Evolutionary conservation across 2,888 invertebrate species (phyloP), one percentile per base, ranked within the genome.

Genomic region (Ennomos fuscantarius): DNA sequence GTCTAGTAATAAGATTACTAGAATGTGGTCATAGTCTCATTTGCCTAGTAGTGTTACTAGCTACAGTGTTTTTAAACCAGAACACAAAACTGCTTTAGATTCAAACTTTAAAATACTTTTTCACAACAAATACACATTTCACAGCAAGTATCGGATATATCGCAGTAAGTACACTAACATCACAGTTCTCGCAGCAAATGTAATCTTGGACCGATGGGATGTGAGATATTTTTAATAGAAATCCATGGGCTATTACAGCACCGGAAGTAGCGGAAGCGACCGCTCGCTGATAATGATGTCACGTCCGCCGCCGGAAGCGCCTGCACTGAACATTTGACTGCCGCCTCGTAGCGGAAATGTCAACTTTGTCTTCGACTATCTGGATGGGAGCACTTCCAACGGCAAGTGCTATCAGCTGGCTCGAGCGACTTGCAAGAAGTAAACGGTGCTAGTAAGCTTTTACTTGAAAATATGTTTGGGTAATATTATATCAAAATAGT

Each of bases 251-350:
- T 58, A 56, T 61, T 62, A 62, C 60, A 60, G 11, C 60, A 36
- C 45, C 56, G 65, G 65, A 65, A 64, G 50, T 39, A 36, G 55
- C 52, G 68, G 59, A 68, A 65, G 50, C 60, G 62, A 57, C 51
- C 61, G 62, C 57, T 50, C 58, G 47, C 59, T 61, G 68, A 68
- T 70, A 70, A 68, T 65, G 64, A 60, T 62, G 64, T 66, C 66
- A 67, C 62, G 49, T 66, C 63, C 61, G 36, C 54, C 40, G 34
- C 50, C 60, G 66, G 60, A 65, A 62, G 53, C 44, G 55, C 36
- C 41, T 58, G 48, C 47, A 49, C 49, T 42, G 50, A 55, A 56
- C 47, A 61, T 62, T 60, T 45, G 55, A 52, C 58, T 58, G 53
- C 39, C 35, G 47, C 34, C 37, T 53, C 47, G 47, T 37, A 11